Evolutionary conservation across 1,140 invertebrate species (phyloP).

Genomic region (Hycleus phaleratus): DNA sequence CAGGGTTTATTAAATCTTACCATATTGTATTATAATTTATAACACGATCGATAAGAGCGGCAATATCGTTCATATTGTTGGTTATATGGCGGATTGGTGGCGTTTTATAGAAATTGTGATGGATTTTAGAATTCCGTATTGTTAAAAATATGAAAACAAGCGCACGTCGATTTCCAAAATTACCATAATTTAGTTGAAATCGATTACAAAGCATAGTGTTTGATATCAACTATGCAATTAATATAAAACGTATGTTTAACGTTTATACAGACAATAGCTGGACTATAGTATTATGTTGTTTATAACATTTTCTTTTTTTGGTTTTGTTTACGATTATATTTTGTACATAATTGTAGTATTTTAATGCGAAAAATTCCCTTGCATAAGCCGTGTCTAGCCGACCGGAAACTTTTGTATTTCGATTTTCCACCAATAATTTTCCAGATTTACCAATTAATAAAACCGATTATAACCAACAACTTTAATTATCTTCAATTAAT

Average conservation of each 20-base stretch:
- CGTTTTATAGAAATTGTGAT: too few species aligned
- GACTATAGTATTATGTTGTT: slow-evolving; percentile 22
- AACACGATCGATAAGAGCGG: too few species aligned
- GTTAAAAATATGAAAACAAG: slow-evolving; percentile 19
- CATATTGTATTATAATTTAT: too few species aligned
- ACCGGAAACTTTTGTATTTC: slow-evolving; percentile 18
- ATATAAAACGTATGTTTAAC: slow-evolving; percentile 28
- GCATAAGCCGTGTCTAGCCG: slow-evolving; percentile 15
- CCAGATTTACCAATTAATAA: too few species aligned
- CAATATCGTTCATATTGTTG: too few species aligned
- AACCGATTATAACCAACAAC: too few species aligned
- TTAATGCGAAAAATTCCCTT: slow-evolving; percentile 17
- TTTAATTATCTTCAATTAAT: too few species aligned
- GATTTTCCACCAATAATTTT: too few species aligned
- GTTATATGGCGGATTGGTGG: too few species aligned
- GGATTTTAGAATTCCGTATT: neutral
- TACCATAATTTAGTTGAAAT: slow-evolving; percentile 35
- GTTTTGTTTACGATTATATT: slow-evolving; percentile 2
- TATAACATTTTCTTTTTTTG: slow-evolving; percentile 17
- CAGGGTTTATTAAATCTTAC: too few species aligned
- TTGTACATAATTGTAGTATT: slow-evolving; percentile 24
- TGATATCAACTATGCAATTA: slow-evolving; percentile 31
- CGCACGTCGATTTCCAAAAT: slow-evolving; percentile 30
- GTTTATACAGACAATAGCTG: slow-evolving; percentile 19
- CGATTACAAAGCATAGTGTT: slow-evolving; percentile 32